A percentile compares a stretch with the other conserved stretches of the same genome.
These are phyloP conservation scores for Microtus californicus DNA, from an alignment of 2,797 vertebrate genomes.

Conservation along the genomic window DNA sequence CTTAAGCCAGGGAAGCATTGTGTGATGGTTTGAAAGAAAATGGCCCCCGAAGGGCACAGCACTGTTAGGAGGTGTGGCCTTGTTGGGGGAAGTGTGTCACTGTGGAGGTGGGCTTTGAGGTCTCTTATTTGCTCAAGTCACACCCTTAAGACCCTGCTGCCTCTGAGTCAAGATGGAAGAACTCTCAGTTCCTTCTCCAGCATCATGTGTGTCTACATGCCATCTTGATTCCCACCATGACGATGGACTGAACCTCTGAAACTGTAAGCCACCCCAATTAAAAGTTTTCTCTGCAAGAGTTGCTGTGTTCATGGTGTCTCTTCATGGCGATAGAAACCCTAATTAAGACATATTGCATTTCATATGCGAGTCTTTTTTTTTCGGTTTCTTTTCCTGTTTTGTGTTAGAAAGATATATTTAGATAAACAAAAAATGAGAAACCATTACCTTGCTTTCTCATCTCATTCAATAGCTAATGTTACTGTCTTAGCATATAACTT, in stretches of 20 bases:
- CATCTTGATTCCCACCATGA: background rate
- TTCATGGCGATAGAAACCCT: background rate
- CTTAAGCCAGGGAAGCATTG: background rate
- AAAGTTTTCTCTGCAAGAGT: background rate
- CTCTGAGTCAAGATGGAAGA: background rate
- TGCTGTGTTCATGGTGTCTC: background rate
- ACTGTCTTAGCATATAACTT: background rate
- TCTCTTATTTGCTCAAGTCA: background rate
- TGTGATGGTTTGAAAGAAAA: background rate
- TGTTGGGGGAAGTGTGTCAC: background rate
- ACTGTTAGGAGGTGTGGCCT: background rate
- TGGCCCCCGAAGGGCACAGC: background rate
- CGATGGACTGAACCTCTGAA: background rate
- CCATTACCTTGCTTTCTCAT: background rate
- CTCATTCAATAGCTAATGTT: background rate
- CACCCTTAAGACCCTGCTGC: background rate
- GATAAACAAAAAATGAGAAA: background rate
- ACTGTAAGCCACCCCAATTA: background rate
- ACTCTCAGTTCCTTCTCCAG: background rate
- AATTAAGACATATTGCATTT: background rate
- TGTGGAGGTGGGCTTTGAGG: background rate
- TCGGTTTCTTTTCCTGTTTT: background rate
- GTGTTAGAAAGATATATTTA: background rate
- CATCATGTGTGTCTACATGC: background rate
- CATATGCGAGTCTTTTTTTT: background rate